A percentile compares a stretch with the other conserved stretches of the same genome.
Conservation (phyloP, 2,113 vertebrate species). For the Poecile atricapillus region DNA sequence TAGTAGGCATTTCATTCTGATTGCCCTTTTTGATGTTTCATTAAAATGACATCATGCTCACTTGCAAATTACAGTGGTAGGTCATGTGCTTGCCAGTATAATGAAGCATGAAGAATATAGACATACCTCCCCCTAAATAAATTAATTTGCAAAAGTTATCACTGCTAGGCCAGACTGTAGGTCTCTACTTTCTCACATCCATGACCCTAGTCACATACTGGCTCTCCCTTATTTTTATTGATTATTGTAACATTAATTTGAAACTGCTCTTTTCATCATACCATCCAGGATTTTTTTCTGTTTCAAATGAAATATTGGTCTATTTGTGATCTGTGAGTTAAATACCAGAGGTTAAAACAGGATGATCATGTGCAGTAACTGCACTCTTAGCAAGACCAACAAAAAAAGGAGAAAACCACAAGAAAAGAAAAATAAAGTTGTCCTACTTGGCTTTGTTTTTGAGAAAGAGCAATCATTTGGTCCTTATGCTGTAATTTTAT, state of each 20-base stretch:
- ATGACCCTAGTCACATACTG: neutral
- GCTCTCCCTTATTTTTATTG: neutral
- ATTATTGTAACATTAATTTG: neutral
- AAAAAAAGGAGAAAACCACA: neutral
- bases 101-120: constrained; percentile 32
- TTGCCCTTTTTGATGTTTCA: constrained; percentile 49
- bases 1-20: constrained; percentile 32
- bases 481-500: neutral
- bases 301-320: neutral
- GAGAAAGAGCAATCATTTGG: neutral
- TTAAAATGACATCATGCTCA: constrained; percentile 54
- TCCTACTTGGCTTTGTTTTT: neutral
- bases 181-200: neutral
- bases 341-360: neutral
- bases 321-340: neutral
- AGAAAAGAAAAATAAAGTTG: neutral
- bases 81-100: constrained; percentile 17
- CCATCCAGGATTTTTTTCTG: neutral
- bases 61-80: constrained; percentile 32
- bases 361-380: neutral
- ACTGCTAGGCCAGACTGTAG: neutral
- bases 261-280: neutral
- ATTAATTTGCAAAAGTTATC: constrained; percentile 25
- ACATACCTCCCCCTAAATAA: neutral
- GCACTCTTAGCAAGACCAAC: neutral